A percentile compares a stretch with the other conserved stretches of the same genome.
Evolutionary conservation across 2,797 vertebrate species (phyloP).

Genomic region (Acanthiza pusilla): DNA sequence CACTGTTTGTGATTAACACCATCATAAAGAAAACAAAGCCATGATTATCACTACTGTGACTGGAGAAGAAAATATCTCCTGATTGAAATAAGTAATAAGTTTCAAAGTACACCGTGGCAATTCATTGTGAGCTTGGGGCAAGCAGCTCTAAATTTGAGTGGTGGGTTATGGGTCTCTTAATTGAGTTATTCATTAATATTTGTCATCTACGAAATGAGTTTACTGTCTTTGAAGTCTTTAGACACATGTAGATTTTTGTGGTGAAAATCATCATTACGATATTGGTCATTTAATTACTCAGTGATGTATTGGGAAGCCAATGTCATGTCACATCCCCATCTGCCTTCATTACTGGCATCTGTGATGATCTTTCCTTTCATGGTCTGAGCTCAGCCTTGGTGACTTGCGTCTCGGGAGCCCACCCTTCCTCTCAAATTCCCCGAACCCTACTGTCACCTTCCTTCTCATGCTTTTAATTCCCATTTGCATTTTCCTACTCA

Average conservation of each 20-base stretch:
- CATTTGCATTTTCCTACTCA: neutral
- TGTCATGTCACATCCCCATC: neutral
- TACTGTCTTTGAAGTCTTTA: neutral
- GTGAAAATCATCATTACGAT: neutral
- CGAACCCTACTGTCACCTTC: neutral
- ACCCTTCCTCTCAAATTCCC: neutral
- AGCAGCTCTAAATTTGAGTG: neutral
- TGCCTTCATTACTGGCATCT: neutral
- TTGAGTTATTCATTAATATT: neutral
- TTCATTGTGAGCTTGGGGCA: neutral
- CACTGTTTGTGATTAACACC: neutral
- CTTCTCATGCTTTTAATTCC: neutral
- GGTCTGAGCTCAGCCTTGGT: neutral
- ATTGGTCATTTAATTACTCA: constrained; percentile 22
- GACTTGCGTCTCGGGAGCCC: neutral
- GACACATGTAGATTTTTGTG: constrained; percentile 9
- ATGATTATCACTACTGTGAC: neutral
- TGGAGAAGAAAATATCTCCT: neutral
- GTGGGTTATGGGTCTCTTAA: neutral
- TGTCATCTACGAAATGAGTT: neutral
- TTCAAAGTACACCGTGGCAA: neutral
- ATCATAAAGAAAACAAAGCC: neutral
- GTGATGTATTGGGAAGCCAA: neutral
- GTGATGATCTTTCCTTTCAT: neutral
- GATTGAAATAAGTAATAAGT: neutral